Conservation (phyloP, 37 sponge, comb jelly and placozoan genomes). For the Cladorhizidae sp. region DNA sequence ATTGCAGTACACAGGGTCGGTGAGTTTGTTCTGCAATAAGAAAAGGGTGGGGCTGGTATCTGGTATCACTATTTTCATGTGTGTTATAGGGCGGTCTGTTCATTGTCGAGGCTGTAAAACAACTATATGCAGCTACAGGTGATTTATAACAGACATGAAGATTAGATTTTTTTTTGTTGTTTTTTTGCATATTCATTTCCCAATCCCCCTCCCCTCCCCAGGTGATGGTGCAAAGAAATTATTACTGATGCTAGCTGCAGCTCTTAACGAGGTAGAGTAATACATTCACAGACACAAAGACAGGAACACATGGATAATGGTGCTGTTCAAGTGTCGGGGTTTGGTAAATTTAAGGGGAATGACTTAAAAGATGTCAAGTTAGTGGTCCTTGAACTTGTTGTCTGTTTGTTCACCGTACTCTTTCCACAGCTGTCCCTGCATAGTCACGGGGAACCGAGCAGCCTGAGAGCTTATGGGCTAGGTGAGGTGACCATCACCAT, state of each 20-base stretch:
- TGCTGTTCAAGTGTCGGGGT: too few relatives aligned
- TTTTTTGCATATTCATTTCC: background rate
- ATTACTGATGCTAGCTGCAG: slow-evolving; percentile 13
- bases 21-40: background rate
- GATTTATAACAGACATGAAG: background rate
- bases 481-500: background rate
- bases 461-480: background rate
- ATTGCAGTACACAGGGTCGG: background rate
- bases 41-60: too few relatives aligned
- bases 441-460: background rate
- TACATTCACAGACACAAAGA: background rate
- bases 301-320: too few relatives aligned
- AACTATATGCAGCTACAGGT: slow-evolving; percentile 32
- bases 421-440: background rate
- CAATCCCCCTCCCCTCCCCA: background rate
- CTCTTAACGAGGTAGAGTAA: slow-evolving; percentile 25
- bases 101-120: slow-evolving; percentile 6
- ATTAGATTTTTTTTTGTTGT: background rate
- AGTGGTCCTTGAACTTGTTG: too few relatives aligned
- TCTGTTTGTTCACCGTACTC: too few relatives aligned
- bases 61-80: too few relatives aligned
- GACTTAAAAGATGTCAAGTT: too few relatives aligned
- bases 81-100: slow-evolving; percentile 20
- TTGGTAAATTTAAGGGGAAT: too few relatives aligned
- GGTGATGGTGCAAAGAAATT: slow-evolving; percentile 48